A percentile compares a stretch with the other conserved stretches of the same genome.
Evolutionary conservation across 2,113 vertebrate species (phyloP).

Genomic region (rabbit (Oryctolagus cuniculus)): DNA sequence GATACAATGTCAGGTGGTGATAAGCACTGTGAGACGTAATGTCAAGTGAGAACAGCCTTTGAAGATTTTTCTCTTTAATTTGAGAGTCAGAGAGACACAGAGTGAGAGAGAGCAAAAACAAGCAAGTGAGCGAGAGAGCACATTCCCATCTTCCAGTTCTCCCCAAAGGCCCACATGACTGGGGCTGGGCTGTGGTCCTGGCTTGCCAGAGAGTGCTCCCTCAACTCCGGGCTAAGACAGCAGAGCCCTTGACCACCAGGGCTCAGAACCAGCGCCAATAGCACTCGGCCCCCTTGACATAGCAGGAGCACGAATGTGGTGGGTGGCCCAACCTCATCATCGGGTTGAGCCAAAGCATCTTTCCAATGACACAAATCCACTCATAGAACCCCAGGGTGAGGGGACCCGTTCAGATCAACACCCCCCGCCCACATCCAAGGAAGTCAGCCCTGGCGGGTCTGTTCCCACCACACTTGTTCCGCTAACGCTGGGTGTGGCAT

Average conservation of each 20-base stretch:
- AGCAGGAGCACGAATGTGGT: background rate
- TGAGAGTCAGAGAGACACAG: too few species aligned
- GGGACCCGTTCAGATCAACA: background rate
- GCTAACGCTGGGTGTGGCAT: background rate
- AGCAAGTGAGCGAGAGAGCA: too few species aligned
- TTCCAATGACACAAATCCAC: background rate
- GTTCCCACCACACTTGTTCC: background rate
- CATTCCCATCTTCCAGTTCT: too few species aligned
- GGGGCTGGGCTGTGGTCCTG: background rate
- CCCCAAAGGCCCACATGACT: too few species aligned
- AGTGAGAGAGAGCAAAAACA: too few species aligned
- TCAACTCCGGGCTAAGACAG: background rate
- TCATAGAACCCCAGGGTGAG: background rate
- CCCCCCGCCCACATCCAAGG: background rate
- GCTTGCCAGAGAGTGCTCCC: background rate
- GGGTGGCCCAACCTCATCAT: background rate
- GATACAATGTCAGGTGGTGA: background rate
- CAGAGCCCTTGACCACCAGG: background rate
- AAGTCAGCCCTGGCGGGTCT: background rate
- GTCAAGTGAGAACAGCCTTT: background rate
- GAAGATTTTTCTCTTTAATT: too few species aligned
- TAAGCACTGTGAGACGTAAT: fast-evolving
- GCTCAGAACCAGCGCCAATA: background rate
- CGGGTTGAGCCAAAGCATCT: background rate
- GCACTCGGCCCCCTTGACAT: background rate